A percentile compares a stretch with the other conserved stretches of the same genome.
Evolutionary conservation across 2,797 vertebrate genomes (phyloP).

Genomic region (Garrulus glandarius): DNA sequence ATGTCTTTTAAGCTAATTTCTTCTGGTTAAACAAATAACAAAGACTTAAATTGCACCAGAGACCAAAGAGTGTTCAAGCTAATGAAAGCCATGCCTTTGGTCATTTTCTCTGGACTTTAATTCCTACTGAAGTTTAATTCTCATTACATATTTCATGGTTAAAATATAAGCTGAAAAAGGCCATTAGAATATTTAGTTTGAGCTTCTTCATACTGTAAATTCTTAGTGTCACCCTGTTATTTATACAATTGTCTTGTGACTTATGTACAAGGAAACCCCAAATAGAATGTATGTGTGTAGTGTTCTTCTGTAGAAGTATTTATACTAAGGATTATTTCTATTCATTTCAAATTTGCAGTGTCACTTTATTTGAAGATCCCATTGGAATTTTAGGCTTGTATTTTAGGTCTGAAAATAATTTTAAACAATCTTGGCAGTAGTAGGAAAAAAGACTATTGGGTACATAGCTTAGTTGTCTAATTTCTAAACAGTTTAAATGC

Average conservation of each 20-base stretch:
- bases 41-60: background rate
- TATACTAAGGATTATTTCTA: slow-evolving; percentile 16
- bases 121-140: slow-evolving; percentile 7
- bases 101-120: slow-evolving; percentile 24
- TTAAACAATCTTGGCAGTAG: slow-evolving; percentile 32
- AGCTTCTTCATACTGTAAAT: background rate
- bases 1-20: background rate
- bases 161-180: background rate
- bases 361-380: slow-evolving; percentile 52
- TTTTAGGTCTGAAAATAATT: slow-evolving; percentile 61
- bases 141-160: slow-evolving; percentile 2
- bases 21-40: slow-evolving; percentile 6
- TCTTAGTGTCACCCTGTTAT: background rate
- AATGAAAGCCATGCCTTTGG: slow-evolving; percentile 1
- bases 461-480: slow-evolving; percentile 38
- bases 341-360: slow-evolving; percentile 30
- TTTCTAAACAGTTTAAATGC: slow-evolving; percentile 64
- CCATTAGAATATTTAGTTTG: background rate
- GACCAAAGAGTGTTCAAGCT: background rate
- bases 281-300: background rate
- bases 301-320: slow-evolving; percentile 9
- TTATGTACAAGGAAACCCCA: background rate
- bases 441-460: slow-evolving; percentile 36
- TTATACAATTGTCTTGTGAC: background rate
- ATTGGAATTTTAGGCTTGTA: slow-evolving; percentile 22